Percentiles rank a stretch among this genome's conserved stretches.
Conservation (phyloP, 2,113 vertebrate genomes). For the Lichenostomus cassidix region DNA sequence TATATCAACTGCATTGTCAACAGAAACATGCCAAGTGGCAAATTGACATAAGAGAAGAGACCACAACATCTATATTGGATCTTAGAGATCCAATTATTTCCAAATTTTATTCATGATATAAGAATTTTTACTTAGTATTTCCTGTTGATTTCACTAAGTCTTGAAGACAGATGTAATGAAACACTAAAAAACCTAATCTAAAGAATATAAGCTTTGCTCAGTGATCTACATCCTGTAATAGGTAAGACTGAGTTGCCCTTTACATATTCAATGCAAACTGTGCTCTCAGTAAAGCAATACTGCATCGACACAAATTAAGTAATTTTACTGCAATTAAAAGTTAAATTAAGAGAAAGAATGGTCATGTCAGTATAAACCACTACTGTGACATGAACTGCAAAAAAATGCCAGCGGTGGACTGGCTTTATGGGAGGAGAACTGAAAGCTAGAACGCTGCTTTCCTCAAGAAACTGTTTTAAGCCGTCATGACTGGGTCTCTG, state of each 20-base stretch:
- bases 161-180: not conserved
- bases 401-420: not conserved
- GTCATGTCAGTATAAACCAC: not conserved
- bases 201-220: not conserved
- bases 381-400: not conserved
- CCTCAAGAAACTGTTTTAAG: not conserved
- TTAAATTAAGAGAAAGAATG: not conserved
- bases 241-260: not conserved
- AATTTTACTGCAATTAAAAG: not conserved
- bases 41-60: not conserved
- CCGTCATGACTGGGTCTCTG: not conserved
- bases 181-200: not conserved
- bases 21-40: not conserved
- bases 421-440: not conserved
- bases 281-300: not conserved
- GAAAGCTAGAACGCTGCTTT: not conserved
- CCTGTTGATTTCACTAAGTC: not conserved
- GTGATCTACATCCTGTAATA: not conserved
- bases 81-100: not conserved
- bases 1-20: not conserved
- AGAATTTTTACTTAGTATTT: not conserved
- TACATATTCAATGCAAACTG: not conserved
- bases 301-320: not conserved
- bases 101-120: not conserved
- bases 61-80: not conserved